Conservation (phyloP, 2,113 vertebrate species). For the Lophius piscatorius region DNA sequence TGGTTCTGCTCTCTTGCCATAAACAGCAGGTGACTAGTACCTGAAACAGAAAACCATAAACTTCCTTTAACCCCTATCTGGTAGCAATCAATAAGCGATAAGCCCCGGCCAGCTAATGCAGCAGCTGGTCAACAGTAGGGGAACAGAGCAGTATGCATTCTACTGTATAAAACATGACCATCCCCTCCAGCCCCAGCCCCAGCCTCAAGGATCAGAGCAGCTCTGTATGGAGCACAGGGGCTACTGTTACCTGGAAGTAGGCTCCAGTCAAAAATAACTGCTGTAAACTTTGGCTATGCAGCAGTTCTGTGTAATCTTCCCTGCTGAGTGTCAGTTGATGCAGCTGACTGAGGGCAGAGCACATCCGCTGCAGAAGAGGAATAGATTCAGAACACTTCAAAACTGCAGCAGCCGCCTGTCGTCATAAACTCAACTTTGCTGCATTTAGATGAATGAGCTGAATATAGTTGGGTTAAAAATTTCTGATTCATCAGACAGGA, state of each 20-base stretch:
- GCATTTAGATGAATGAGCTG: not conserved
- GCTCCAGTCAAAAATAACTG: constrained; percentile 41
- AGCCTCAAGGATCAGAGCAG: too few relatives aligned
- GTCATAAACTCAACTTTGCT: not conserved
- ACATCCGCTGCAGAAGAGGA: not conserved
- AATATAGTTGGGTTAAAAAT: not conserved
- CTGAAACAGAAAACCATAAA: constrained; percentile 26
- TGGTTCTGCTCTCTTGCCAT: constrained; percentile 18
- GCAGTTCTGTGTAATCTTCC: not conserved
- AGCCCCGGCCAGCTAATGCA: constrained; percentile 20
- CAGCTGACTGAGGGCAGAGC: constrained; percentile 6
- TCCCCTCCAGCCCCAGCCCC: not conserved
- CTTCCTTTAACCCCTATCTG: constrained; percentile 51
- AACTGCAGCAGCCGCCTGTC: too few relatives aligned
- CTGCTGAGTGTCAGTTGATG: constrained; percentile 24
- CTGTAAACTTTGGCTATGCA: constrained; percentile 27
- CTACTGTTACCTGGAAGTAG: constrained; percentile 30
- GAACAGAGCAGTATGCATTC: constrained; percentile 22
- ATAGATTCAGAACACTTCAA: not conserved
- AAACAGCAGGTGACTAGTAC: constrained; percentile 4
- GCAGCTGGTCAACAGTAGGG: constrained; percentile 54
- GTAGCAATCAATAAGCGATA: constrained; percentile 48
- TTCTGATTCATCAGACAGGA: not conserved
- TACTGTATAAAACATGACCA: constrained; percentile 11
- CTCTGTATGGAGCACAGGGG: constrained; percentile 11